phyloP scores from a whole-genome alignment of 2,797 vertebrate genomes.

The Synanceia verrucosa region DNA sequence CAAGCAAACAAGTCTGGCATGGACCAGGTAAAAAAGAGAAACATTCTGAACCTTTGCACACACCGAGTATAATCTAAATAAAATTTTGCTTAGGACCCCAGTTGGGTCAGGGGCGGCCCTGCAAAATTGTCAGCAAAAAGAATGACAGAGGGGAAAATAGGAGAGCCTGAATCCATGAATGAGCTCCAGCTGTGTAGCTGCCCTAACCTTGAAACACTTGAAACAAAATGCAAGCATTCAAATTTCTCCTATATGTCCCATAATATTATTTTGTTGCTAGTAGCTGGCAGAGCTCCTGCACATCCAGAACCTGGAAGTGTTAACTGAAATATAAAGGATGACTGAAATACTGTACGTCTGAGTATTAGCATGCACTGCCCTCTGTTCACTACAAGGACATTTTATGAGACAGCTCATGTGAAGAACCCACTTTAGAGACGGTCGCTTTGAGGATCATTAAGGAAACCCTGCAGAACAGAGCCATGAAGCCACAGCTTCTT shows the following conservation, averaged over 20 bases:
- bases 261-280: neutral
- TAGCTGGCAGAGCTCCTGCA: neutral
- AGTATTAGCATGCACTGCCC: neutral
- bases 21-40: neutral
- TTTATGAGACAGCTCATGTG: neutral
- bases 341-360: no score
- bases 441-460: neutral
- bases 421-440: neutral
- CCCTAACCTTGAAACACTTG: no score
- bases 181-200: neutral
- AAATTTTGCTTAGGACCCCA: no score
- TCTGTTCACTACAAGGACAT: no score
- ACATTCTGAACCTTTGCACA: no score
- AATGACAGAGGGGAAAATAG: no score
- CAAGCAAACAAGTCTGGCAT: neutral
- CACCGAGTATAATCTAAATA: no score
- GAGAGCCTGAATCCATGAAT: no score
- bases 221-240: no score
- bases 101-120: no score
- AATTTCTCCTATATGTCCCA: no score
- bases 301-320: neutral
- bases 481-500: neutral
- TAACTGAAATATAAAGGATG: neutral
- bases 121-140: no score
- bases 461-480: neutral